Evolutionary conservation across 2,113 vertebrate genomes (phyloP), one percentile per base, ranked within the genome.

Genomic region (Terrapene triunguis): DNA sequence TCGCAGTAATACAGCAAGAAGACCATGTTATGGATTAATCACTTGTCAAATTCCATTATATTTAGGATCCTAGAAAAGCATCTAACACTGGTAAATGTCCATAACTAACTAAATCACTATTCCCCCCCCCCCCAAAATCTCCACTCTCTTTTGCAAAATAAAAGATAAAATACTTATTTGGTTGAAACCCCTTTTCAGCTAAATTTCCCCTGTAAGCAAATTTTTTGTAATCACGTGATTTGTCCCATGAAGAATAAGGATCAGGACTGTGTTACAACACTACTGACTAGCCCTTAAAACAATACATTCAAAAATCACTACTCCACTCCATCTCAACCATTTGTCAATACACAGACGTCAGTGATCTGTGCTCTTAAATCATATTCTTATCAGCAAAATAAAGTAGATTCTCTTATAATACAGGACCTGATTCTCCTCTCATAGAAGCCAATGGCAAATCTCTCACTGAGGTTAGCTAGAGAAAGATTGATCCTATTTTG

Each of bases 61-160:
- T 91, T 32, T 65, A 47, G 19, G 79, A 89, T 12, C 44, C 57
- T 90, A 85, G 19, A 85, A 94, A 95, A 92, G 8, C 53, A 93
- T 69, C 17, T 48, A 76, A 25, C 4, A 42, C 4, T 50, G 32
- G 44, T 48, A 88, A 96, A 95, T 0, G 80, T 81, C 35, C 38
- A 76, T 44, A 76, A 76, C 22, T 22, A 35, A 6, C 8, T 59
- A 79, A 88, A 92, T 3, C 44, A 89, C 38, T 80, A 81, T 87
- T 10, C 2, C 2, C 3, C 9, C 81, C 57, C 24, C 2, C 10
- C 2, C 8, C 4, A 10, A 86, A 90, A 55, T 4, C 8, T 72
- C 38, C 76, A 11, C 5, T 8, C 22, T 48, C 78, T 35, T 87
- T 62, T 9, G 4, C 0, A 12, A 25, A 16, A 42, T 42, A 22